Percentiles rank a stretch among this genome's conserved stretches.
phyloP scores from a whole-genome alignment of 2,888 invertebrate genomes.

The Drosophila pegasa region DNA sequence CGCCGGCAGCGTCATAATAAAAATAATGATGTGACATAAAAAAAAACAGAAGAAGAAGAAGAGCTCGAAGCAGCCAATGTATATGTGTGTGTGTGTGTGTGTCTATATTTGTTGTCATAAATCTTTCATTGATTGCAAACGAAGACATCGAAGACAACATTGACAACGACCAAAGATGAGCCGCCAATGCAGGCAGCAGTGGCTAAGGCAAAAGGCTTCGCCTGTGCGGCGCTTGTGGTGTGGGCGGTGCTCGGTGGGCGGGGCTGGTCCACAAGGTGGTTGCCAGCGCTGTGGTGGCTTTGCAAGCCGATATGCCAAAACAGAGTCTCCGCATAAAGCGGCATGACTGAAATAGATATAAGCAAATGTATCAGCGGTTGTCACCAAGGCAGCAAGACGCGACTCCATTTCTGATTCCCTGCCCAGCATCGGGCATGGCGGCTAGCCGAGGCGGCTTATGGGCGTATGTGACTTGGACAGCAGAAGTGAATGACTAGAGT shows the following conservation, averaged over 20 bases:
- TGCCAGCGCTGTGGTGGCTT: constrained; percentile 24
- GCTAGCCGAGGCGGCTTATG: not conserved
- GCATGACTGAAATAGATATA: constrained; percentile 73
- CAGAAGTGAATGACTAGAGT: too few relatives aligned
- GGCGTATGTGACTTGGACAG: too few relatives aligned
- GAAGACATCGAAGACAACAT: constrained; percentile 72
- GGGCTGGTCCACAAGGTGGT: constrained; percentile 25
- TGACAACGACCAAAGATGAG: constrained; percentile 59
- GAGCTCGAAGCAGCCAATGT: constrained; percentile 11
- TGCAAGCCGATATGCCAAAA: constrained; percentile 53
- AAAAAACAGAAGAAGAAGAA: constrained; percentile 20
- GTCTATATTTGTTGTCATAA: constrained; percentile 60
- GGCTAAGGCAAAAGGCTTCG: constrained; percentile 10
- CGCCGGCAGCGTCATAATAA: constrained; percentile 73
- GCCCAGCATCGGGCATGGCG: not conserved
- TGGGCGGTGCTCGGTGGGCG: constrained; percentile 2
- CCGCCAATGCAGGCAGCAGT: constrained; percentile 31
- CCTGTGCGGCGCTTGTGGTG: not conserved
- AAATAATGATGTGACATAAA: constrained; percentile 79
- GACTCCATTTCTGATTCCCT: constrained; percentile 36
- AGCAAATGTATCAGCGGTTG: constrained; percentile 55
- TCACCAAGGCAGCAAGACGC: constrained; percentile 17
- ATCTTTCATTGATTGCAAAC: constrained; percentile 79
- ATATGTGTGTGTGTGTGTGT: constrained; percentile 18
- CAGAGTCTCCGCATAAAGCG: constrained; percentile 62